Percentiles rank a stretch among this genome's conserved stretches.
Conservation (phyloP, 2,113 vertebrate genomes). For the Ciconia boyciana region DNA sequence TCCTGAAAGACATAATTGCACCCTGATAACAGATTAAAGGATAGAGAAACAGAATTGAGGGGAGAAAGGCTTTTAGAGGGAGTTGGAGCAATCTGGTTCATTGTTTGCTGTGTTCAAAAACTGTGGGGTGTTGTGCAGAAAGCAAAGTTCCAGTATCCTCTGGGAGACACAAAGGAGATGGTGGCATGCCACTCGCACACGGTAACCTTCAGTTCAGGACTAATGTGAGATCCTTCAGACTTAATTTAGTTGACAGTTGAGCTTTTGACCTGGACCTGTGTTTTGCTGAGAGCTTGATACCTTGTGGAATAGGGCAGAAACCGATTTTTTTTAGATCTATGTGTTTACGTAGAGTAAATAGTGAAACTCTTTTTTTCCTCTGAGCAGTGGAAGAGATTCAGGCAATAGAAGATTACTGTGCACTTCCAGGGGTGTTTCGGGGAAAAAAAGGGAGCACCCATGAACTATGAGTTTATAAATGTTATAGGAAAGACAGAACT, state of each 20-base stretch:
- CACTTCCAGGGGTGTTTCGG: neutral
- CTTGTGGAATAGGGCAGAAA: neutral
- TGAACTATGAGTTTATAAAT: neutral
- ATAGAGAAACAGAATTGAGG: neutral
- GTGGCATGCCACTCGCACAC: fast-evolving
- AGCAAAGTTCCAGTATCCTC: neutral
- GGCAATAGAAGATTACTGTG: neutral
- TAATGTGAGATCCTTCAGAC: neutral
- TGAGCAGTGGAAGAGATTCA: neutral
- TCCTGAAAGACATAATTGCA: neutral
- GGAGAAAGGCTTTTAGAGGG: neutral
- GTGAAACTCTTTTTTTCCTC: neutral
- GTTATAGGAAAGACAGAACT: neutral
- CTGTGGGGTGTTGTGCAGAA: neutral
- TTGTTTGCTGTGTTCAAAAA: neutral
- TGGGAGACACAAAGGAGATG: neutral
- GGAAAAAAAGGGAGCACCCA: neutral
- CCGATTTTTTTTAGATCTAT: fast-evolving
- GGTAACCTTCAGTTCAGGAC: neutral
- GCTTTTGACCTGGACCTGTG: neutral
- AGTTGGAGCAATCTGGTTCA: neutral
- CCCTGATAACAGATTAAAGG: neutral
- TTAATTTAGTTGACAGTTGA: neutral
- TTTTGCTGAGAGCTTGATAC: neutral
- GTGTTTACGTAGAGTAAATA: neutral